Conservation (phyloP, 2,797 vertebrate genomes). For the Eutrigla gurnardus region DNA sequence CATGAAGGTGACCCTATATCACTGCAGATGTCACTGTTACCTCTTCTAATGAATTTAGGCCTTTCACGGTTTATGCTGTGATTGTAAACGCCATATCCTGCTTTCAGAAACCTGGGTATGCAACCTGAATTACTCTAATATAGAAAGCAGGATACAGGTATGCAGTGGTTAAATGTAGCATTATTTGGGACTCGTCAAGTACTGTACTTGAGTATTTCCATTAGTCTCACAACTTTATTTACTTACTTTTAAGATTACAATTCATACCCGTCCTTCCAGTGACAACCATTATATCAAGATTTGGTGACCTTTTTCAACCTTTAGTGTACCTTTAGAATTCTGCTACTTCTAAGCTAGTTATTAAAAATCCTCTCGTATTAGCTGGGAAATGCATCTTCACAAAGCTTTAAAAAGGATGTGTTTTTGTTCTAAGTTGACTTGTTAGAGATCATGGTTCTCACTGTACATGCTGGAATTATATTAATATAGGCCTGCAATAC, state of each 20-base stretch:
- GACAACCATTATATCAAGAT: too few species aligned
- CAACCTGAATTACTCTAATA: not conserved
- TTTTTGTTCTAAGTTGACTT: too few species aligned
- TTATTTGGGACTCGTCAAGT: not conserved
- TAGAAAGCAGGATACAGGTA: not conserved
- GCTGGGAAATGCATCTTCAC: too few species aligned
- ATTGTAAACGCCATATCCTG: not conserved
- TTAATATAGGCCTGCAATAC: not conserved
- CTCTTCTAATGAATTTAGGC: constrained; percentile 1
- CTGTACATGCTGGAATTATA: too few species aligned
- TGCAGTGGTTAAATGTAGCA: not conserved
- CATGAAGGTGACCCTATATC: constrained; percentile 15
- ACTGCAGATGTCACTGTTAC: constrained; percentile 81
- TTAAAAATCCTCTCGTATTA: too few species aligned
- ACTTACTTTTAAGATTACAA: not conserved
- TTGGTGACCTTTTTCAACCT: too few species aligned
- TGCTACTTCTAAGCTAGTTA: too few species aligned
- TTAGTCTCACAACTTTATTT: not conserved
- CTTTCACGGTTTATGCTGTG: not conserved
- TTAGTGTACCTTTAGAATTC: too few species aligned
- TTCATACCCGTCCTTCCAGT: not conserved
- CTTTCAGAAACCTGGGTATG: not conserved
- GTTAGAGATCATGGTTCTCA: too few species aligned
- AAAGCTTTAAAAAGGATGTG: too few species aligned
- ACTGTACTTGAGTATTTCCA: not conserved